Evolutionary conservation across 2,888 invertebrate species (phyloP).

Genomic region (Acanthosepion lycidas): DNA sequence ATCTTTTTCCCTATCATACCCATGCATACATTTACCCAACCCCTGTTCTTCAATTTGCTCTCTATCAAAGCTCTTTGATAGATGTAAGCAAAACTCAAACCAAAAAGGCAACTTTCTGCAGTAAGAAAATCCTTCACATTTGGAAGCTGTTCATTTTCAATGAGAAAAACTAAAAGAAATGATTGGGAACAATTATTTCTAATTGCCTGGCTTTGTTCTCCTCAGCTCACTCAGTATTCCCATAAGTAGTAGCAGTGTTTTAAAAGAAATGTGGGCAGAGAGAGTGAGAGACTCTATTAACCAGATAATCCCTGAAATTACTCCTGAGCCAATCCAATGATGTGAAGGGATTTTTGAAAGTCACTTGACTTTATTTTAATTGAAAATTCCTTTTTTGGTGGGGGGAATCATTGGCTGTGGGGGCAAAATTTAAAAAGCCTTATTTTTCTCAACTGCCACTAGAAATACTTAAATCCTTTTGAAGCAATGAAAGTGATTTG

Average conservation of each 20-base stretch:
- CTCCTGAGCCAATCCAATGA: background rate
- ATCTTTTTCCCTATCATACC: background rate
- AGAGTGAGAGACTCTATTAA: background rate
- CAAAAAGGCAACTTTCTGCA: background rate
- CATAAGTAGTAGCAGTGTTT: background rate
- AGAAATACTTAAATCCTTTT: conserved; percentile 2
- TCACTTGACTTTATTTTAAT: background rate
- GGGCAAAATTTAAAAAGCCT: background rate
- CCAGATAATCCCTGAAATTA: background rate
- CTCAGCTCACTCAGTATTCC: background rate
- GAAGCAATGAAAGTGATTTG: background rate
- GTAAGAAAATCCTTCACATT: background rate
- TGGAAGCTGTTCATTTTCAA: background rate
- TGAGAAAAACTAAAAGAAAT: background rate
- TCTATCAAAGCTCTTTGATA: background rate
- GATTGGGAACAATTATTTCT: background rate
- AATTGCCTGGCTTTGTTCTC: background rate
- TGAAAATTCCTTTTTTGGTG: background rate
- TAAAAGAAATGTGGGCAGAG: background rate
- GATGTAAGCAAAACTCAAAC: background rate
- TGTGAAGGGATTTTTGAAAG: background rate
- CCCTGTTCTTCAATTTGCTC: too few relatives aligned
- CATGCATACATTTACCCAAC: background rate
- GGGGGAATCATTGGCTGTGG: background rate
- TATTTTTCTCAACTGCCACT: background rate